Evolutionary conservation across 2,888 invertebrate genomes (phyloP).

Genomic region (Noctua janthe): DNA sequence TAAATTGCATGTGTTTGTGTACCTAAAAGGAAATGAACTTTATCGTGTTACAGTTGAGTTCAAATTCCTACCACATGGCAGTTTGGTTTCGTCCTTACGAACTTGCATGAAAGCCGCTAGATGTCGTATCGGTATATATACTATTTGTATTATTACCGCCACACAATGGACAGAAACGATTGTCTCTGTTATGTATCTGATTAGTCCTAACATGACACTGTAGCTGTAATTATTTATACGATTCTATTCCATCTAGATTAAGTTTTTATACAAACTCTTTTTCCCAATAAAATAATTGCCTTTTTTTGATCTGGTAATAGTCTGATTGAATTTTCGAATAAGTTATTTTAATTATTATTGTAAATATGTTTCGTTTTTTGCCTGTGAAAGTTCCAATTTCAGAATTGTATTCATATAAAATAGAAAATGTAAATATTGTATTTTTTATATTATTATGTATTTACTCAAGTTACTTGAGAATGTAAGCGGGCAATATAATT

Average conservation of each 20-base stretch:
- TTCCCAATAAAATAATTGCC: conserved; percentile 20
- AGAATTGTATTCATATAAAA: conserved; percentile 62
- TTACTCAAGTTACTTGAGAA: conserved; percentile 80
- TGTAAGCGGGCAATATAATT: conserved; percentile 72
- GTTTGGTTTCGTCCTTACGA: not conserved
- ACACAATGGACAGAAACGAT: conserved; percentile 18
- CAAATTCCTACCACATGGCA: conserved; percentile 11
- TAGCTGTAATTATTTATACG: conserved; percentile 70
- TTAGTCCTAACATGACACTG: conserved; percentile 70
- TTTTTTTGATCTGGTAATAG: conserved; percentile 55
- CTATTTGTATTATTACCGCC: conserved; percentile 44
- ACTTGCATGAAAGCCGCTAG: conserved; percentile 17
- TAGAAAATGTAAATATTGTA: conserved; percentile 83
- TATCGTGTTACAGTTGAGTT: not conserved
- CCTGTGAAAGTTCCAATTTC: conserved; percentile 69
- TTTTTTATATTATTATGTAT: conserved; percentile 76
- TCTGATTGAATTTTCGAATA: conserved; percentile 54
- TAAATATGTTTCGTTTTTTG: conserved; percentile 61
- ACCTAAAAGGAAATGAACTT: conserved; percentile 10
- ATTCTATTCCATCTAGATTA: conserved; percentile 66
- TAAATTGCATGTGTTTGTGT: not conserved
- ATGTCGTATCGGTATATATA: conserved; percentile 44
- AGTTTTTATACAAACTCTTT: conserved; percentile 58
- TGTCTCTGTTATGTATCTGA: conserved; percentile 57
- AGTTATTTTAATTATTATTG: conserved; percentile 63